These are phyloP conservation scores for Bombus pascuorum DNA, from an alignment of 1,140 invertebrate genomes.

Conservation along the genomic window DNA sequence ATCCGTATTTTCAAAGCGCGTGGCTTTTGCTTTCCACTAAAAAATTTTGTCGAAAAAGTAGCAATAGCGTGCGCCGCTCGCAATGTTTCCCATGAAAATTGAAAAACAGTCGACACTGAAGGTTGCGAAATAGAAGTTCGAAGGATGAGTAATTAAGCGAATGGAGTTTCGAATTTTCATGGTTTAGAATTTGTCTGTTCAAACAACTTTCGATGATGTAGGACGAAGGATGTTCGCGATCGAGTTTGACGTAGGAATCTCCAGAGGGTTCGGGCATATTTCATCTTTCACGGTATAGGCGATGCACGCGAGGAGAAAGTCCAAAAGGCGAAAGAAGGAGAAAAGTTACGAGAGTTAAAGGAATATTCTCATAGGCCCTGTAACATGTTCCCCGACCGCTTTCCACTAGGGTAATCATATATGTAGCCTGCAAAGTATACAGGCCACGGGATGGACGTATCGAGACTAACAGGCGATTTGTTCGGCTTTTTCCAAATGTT, in stretches of 20 bases:
- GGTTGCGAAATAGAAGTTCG: not conserved
- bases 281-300: conserved; percentile 30
- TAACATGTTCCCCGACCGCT: conserved; percentile 35
- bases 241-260: conserved; percentile 6
- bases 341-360: conserved; percentile 55
- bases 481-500: not conserved
- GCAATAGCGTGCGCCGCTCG: not conserved
- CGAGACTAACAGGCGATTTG: not conserved
- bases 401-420: conserved; percentile 47
- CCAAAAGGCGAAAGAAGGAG: conserved; percentile 24
- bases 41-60: not conserved
- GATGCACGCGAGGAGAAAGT: conserved; percentile 37
- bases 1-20: not conserved
- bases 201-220: not conserved
- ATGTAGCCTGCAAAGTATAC: conserved; percentile 31
- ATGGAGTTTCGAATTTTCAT: not conserved
- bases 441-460: conserved; percentile 18
- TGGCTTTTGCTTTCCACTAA: not conserved
- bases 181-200: not conserved
- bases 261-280: conserved; percentile 40
- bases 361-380: conserved; percentile 58
- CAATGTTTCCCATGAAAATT: conserved; percentile 4
- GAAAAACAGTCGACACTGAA: not conserved
- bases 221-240: conserved; percentile 20
- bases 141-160: not conserved